Conservation (phyloP, 2,113 vertebrate species). For the Oncorhynchus tshawytscha region DNA sequence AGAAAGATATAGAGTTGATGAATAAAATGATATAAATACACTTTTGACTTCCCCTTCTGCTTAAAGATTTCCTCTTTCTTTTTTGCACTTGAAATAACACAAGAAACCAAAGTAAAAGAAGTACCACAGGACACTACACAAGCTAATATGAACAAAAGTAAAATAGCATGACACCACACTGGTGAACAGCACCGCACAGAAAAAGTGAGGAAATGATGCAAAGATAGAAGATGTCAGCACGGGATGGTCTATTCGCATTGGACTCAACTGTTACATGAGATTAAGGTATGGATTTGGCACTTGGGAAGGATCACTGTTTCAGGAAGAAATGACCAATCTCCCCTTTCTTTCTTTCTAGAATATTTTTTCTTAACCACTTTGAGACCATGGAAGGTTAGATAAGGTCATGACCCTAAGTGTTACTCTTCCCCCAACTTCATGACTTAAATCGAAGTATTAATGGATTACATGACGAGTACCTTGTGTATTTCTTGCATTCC, state of each 20-base stretch:
- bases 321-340: not conserved
- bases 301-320: not conserved
- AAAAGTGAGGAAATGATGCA: not conserved
- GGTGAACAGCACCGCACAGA: not conserved
- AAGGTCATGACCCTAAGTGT: not conserved
- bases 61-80: constrained; percentile 54
- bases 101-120: constrained; percentile 27
- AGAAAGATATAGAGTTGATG: not conserved
- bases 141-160: constrained; percentile 20
- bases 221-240: not conserved
- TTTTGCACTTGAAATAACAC: constrained; percentile 21
- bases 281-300: too few relatives aligned
- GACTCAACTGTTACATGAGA: not conserved
- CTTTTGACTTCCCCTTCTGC: not conserved
- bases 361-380: not conserved
- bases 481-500: constrained; percentile 78
- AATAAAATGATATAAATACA: not conserved
- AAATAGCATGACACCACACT: not conserved
- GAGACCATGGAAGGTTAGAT: not conserved
- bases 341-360: too few relatives aligned
- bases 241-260: not conserved
- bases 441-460: not conserved
- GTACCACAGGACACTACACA: constrained; percentile 52
- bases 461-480: constrained; percentile 59
- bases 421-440: too few relatives aligned